Base-by-base conservation (phyloP, 2,113 vertebrate species). In the Muntiacus reevesi region DNA sequence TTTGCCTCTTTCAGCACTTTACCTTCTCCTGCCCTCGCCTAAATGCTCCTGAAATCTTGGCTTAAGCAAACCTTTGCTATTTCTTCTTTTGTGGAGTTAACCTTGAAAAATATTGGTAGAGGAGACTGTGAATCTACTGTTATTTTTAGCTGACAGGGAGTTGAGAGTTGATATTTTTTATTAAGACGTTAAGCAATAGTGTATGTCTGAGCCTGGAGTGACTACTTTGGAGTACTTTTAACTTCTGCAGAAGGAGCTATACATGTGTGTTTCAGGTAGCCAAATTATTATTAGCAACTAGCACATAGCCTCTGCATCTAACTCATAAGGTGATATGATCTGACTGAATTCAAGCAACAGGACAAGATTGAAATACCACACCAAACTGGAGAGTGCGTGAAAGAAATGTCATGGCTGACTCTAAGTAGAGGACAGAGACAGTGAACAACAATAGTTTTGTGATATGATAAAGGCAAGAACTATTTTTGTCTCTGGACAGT, bases 121-220 rank as follows among this genome's bases (percentile, higher is more conserved):
- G 59, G 96, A 96, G 92, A 94, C 76, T 27, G 23, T 0, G 1
- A 89, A 87, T 94, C 5, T 2, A 2, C 81, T 84, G 57, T 98
- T 98, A 97, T 98, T 98, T 98, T 98, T 98, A 98, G 94, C 94
- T 47, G 71, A 89, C 87, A 97, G 82, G 85, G 59, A 67, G 76
- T 60, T 12, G 91, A 95, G 94, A 92, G 89, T 89, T 84, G 84
- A 64, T 74, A n/a, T 95, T 87, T 89, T 97, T 98, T 40, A 17
- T 95, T 92, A 96, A 89, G 85, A 94, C 96, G 87, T 60, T 83
- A 81, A 76, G 62, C 7, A 2, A 7, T 60, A 19, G n/a, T 92
- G 81, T 81, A 13, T 59, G 64, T 93, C 86, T 50, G 78, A 92
- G 67, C 57, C 64, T 23, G 27, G n/a, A 93, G 45, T 85, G 33